Evolutionary conservation across 1,140 invertebrate species (phyloP).

Genomic region (Drosophila quadrilineata): DNA sequence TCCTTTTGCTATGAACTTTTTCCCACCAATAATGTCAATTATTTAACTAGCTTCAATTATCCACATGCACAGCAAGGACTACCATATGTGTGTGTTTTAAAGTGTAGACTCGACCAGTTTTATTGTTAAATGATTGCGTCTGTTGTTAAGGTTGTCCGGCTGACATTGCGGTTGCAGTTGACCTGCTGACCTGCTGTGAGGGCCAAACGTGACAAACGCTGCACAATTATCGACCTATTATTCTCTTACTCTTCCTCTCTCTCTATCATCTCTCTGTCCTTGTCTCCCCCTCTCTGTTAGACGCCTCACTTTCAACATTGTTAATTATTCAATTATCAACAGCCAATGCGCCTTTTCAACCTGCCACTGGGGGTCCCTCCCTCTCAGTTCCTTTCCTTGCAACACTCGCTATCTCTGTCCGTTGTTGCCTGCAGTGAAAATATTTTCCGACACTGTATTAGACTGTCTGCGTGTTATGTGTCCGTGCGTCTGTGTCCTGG

Average conservation of each 20-base stretch:
- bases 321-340: slow-evolving; percentile 80
- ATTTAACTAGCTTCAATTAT: slow-evolving; percentile 68
- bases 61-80: no score
- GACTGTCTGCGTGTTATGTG: slow-evolving; percentile 2
- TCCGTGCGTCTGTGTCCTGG: slow-evolving; percentile 11
- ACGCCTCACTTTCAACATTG: slow-evolving; percentile 65
- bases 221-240: not conserved
- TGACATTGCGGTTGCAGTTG: slow-evolving; percentile 77
- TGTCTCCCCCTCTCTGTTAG: slow-evolving; percentile 1
- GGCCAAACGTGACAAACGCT: no score
- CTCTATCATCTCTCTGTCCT: not conserved
- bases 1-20: slow-evolving; percentile 49
- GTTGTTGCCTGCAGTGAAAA: no score
- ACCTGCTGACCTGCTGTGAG: slow-evolving; percentile 71
- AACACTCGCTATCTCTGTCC: slow-evolving; percentile 36
- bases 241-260: not conserved
- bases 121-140: slow-evolving; percentile 36
- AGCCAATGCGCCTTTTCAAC: slow-evolving; percentile 53
- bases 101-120: slow-evolving; percentile 22
- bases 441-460: slow-evolving; percentile 12
- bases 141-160: slow-evolving; percentile 42
- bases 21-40: slow-evolving; percentile 67
- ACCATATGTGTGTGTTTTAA: slow-evolving; percentile 7
- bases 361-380: slow-evolving; percentile 27
- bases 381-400: slow-evolving; percentile 35